Evolutionary conservation across 92 coral and sea anemone genomes (phyloP), one percentile per base, ranked within the genome.

Genomic region (Palythoa heliodiscus): DNA sequence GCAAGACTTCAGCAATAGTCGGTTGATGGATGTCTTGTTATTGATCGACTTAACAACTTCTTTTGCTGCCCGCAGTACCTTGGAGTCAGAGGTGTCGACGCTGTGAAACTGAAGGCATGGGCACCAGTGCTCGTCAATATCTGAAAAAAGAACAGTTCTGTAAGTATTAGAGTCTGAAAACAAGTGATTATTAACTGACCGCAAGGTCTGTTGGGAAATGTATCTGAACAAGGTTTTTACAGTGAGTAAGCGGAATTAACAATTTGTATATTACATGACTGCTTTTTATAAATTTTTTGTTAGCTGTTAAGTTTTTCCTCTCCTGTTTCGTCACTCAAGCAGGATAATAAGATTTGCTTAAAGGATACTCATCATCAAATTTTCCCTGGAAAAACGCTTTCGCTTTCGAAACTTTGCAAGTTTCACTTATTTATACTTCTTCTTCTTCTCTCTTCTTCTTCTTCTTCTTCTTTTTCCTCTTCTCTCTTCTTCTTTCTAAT

Each of bases 61-160:
- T 83, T 84, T 63, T 24, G 93, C 98, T 23, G 89, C 87, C 43
- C 54, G 82, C 69, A 68, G 52, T 37, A 89, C 89, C 17, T 83
- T 66, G 23, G 76, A 76, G 58, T 83, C 75, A 61, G 78, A 74
- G 58, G 52, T 55, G 73, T 90, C 82, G 22, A 57, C 92, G 64
- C 90, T 80, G 23, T 78, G 82, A 71, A 92, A 93, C 24, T 92
- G 83, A 29, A 95, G 91, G 78, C 98, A 95, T 39, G 98, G 98
- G 61, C 98, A 95, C 98, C 97, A 95, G 82, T 95, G 98, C 19
- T 95, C 98, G 53, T 83, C 95, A 24, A 95, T 89, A 16, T 94
- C 98, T 92, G 73, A 69, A 69, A 69, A 25, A 5, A 69, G 37
- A 0, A 13, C 64, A 58, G 19, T 20, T 58, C 20, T 58, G 17